Evolutionary conservation across 2,888 invertebrate species (phyloP).

Genomic region (Arrhopalites spinosus): DNA sequence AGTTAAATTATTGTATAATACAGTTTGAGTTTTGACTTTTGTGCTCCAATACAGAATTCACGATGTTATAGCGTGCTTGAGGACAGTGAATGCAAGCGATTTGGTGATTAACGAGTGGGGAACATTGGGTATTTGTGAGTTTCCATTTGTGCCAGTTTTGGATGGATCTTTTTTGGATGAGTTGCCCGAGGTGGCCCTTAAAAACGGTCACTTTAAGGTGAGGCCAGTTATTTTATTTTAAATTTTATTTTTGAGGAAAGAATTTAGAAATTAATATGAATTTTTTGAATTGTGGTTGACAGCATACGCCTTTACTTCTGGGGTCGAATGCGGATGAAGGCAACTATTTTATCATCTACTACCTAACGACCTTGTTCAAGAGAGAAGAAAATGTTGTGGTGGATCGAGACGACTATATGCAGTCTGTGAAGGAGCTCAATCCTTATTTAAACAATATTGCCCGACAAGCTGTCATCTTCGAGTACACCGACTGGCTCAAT

Average conservation of each 20-base stretch:
- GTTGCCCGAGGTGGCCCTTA: constrained; percentile 70
- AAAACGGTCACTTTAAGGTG: constrained; percentile 78
- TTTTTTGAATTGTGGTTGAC: too few species aligned
- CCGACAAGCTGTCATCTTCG: constrained; percentile 85
- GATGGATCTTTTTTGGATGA: constrained; percentile 89
- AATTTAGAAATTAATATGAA: too few species aligned
- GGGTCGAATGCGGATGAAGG: constrained; percentile 94
- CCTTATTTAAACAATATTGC: constrained; percentile 81
- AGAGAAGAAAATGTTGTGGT: constrained; percentile 78
- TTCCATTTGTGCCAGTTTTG: constrained; percentile 80
- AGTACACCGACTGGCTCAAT: constrained; percentile 89
- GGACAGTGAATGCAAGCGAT: constrained; percentile 72
- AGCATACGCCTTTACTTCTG: constrained; percentile 84
- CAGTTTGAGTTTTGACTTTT: constrained; percentile 10
- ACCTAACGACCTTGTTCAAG: constrained; percentile 81
- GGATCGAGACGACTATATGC: constrained; percentile 75
- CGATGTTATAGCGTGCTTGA: constrained; percentile 72
- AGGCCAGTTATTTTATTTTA: too few species aligned
- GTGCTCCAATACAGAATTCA: constrained; percentile 45
- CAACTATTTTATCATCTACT: constrained; percentile 91
- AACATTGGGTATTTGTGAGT: constrained; percentile 82
- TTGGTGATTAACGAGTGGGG: constrained; percentile 85
- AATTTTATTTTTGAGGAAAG: too few species aligned
- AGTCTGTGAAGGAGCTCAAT: constrained; percentile 79
- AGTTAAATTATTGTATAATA: constrained; percentile 11